A percentile compares a stretch with the other conserved stretches of the same genome.
These are phyloP conservation scores for Meliscaeva auricollis DNA, from an alignment of 2,888 invertebrate species.

Conservation along the genomic window DNA sequence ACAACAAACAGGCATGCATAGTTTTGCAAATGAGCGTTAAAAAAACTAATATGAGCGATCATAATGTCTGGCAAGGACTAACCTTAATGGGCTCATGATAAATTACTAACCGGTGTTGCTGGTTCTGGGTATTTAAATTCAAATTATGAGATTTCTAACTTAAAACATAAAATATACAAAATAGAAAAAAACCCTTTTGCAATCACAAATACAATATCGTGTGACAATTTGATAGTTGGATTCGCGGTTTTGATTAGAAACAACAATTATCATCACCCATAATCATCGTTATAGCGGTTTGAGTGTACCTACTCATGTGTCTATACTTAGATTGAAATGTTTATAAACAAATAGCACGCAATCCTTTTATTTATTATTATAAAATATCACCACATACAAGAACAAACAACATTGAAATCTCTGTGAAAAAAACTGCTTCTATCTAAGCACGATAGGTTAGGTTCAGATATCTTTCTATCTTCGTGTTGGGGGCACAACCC, in stretches of 20 bases:
- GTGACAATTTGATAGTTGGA: slow-evolving; percentile 69
- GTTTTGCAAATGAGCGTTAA: not conserved
- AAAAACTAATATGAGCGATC: not conserved
- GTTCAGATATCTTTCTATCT: slow-evolving; percentile 22
- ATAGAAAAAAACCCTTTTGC: slow-evolving; percentile 1
- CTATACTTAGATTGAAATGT: slow-evolving; percentile 78
- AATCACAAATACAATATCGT: slow-evolving; percentile 57
- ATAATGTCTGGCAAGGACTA: not conserved
- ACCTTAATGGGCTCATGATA: slow-evolving; percentile 63
- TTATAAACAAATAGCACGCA: slow-evolving; percentile 83
- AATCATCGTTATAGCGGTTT: slow-evolving; percentile 14
- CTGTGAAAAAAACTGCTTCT: slow-evolving; percentile 48
- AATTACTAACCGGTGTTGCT: slow-evolving; percentile 41
- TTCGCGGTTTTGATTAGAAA: not conserved
- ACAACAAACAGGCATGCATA: not conserved
- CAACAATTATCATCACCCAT: slow-evolving; percentile 45
- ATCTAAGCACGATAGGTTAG: slow-evolving; percentile 60
- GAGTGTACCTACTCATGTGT: slow-evolving; percentile 62
- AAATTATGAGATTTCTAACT: slow-evolving; percentile 51
- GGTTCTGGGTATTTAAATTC: slow-evolving; percentile 65
- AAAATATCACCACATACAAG: slow-evolving; percentile 38
- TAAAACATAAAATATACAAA: slow-evolving; percentile 18
- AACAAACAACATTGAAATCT: slow-evolving; percentile 46
- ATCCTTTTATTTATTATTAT: slow-evolving; percentile 75
- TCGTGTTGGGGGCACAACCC: slow-evolving; percentile 23